phyloP scores from a whole-genome alignment of 2,888 invertebrate genomes.

The Netelia virgata region DNA sequence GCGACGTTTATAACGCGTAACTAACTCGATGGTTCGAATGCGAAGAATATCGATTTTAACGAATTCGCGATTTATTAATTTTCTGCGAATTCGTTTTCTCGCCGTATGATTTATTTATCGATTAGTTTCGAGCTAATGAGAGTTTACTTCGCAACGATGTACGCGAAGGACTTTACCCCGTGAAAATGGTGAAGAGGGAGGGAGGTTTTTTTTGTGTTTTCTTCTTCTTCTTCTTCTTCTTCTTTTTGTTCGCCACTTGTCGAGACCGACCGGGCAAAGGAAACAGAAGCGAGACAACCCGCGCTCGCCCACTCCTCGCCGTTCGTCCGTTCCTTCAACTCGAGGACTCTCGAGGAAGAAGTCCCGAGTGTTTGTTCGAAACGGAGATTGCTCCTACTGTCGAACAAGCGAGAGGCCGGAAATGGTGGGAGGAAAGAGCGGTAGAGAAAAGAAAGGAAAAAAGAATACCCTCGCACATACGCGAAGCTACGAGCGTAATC shows the following conservation, averaged over 20 bases:
- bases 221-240: not conserved
- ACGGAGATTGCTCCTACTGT: constrained; percentile 76
- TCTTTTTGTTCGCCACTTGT: constrained; percentile 28
- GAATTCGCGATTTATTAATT: no score
- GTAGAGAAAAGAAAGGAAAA: constrained; percentile 42
- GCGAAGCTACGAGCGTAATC: constrained; percentile 74
- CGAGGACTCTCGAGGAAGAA: constrained; percentile 70
- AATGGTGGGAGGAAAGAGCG: constrained; percentile 42
- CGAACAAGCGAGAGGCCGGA: constrained; percentile 60
- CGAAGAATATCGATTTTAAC: no score
- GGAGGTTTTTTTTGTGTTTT: not conserved
- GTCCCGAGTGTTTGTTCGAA: constrained; percentile 77
- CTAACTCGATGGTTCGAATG: no score
- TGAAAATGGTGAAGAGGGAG: not conserved
- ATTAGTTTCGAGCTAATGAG: not conserved
- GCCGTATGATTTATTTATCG: no score
- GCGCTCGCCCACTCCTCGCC: constrained; percentile 30
- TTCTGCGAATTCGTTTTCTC: no score
- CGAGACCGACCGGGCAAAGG: constrained; percentile 26
- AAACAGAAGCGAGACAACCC: constrained; percentile 32
- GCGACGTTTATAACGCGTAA: no score
- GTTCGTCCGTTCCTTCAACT: constrained; percentile 63
- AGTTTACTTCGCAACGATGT: constrained; percentile 14
- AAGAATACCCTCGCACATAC: constrained; percentile 29
- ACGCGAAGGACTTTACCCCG: not conserved